These are phyloP conservation scores for Heliangelus exortis DNA, from an alignment of 2,797 vertebrate species.

Conservation along the genomic window DNA sequence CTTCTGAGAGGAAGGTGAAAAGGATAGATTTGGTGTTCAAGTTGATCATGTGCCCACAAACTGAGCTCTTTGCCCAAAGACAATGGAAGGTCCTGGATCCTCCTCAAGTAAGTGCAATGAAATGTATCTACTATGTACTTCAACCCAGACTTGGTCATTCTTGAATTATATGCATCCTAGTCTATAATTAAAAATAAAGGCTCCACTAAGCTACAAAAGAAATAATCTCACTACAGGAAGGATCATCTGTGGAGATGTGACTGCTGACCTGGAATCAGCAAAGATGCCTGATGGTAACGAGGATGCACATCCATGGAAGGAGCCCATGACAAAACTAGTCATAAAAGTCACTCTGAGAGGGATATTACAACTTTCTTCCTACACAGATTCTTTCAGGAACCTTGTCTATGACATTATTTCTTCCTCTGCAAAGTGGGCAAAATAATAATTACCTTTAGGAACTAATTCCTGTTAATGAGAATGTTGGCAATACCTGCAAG, in stretches of 20 bases:
- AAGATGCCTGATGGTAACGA: neutral
- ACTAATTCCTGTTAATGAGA: neutral
- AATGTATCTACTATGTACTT: neutral
- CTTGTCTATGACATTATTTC: neutral
- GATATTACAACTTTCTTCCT: constrained; percentile 3
- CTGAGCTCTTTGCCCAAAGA: neutral
- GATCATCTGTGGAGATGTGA: neutral
- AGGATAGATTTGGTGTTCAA: neutral
- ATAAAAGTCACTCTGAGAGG: neutral
- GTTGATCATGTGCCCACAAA: neutral
- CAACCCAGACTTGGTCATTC: neutral
- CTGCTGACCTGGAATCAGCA: neutral
- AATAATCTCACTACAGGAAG: neutral
- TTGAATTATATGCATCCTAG: neutral
- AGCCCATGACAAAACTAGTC: neutral
- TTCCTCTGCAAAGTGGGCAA: neutral
- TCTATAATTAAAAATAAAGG: neutral
- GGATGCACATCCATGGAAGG: neutral
- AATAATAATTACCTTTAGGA: constrained; percentile 12
- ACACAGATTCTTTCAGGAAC: neutral
- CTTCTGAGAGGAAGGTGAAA: neutral
- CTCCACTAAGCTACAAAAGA: neutral
- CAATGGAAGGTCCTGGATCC: neutral
- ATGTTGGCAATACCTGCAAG: neutral
- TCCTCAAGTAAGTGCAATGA: neutral